Evolutionary conservation across 1,140 invertebrate genomes (phyloP).

Genomic region (Harpegnathos saltator): DNA sequence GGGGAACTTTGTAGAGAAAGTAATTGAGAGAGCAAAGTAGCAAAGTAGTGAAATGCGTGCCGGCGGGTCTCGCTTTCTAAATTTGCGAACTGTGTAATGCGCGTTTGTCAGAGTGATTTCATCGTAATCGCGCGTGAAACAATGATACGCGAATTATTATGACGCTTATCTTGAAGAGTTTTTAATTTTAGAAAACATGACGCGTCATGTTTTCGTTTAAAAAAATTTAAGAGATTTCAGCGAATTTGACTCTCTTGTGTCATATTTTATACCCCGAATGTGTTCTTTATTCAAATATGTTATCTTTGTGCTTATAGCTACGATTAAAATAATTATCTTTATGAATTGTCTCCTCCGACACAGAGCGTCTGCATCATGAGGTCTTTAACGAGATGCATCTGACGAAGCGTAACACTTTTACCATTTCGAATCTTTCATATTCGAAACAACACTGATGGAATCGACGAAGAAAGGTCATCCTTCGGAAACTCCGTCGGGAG

Average conservation of each 20-base stretch:
- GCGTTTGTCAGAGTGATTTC: neutral
- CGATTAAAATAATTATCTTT: slow-evolving; percentile 20
- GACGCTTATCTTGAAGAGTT: neutral
- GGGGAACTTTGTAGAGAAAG: slow-evolving; percentile 39
- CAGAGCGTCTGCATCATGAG: slow-evolving; percentile 17
- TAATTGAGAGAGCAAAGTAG: slow-evolving; percentile 16
- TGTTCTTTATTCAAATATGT: neutral
- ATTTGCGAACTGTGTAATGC: slow-evolving; percentile 14
- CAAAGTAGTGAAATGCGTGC: no score
- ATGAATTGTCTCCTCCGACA: neutral
- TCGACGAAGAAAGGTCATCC: slow-evolving; percentile 9
- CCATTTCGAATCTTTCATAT: neutral
- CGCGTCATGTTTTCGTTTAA: no score
- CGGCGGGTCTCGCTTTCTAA: slow-evolving; percentile 36
- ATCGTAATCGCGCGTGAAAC: neutral
- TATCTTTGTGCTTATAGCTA: neutral
- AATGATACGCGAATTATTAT: neutral
- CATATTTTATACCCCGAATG: neutral
- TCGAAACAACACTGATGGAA: slow-evolving; percentile 11
- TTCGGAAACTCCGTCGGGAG: neutral
- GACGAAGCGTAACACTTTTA: slow-evolving; percentile 29
- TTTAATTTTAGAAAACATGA: neutral
- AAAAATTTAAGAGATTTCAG: no score
- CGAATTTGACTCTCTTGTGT: no score
- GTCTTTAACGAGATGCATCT: neutral